Percentiles rank a stretch among this genome's conserved stretches.
phyloP scores from a whole-genome alignment of 2,797 vertebrate species.

The Cuniculus paca region DNA sequence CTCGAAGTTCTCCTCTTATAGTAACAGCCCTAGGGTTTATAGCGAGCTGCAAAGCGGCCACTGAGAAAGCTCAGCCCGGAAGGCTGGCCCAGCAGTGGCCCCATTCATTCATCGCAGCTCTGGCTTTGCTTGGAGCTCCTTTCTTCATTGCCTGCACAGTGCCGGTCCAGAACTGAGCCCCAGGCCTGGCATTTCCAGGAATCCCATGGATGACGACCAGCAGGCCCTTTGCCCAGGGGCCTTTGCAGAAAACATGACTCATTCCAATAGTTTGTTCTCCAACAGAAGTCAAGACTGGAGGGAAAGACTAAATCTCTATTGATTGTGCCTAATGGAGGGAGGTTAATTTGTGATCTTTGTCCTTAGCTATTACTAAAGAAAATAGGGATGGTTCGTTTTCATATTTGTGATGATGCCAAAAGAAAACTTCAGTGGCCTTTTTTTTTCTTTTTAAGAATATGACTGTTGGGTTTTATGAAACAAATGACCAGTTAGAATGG shows the following conservation, averaged over 20 bases:
- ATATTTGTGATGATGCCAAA: slow-evolving; percentile 80
- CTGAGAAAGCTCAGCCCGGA: slow-evolving; percentile 48
- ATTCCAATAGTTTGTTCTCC: slow-evolving; percentile 80
- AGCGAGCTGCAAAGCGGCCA: slow-evolving; percentile 68
- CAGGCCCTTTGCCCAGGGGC: slow-evolving; percentile 81
- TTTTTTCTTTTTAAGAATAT: slow-evolving; percentile 56
- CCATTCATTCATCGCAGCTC: slow-evolving; percentile 84
- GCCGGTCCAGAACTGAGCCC: slow-evolving; percentile 62
- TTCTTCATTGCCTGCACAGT: slow-evolving; percentile 84
- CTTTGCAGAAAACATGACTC: slow-evolving; percentile 78
- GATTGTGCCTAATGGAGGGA: slow-evolving; percentile 84
- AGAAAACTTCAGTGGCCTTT: slow-evolving; percentile 62
- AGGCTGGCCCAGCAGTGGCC: slow-evolving; percentile 72
- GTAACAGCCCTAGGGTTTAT: slow-evolving; percentile 61
- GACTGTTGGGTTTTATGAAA: slow-evolving; percentile 8
- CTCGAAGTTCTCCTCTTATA: slow-evolving; percentile 76
- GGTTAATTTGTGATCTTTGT: slow-evolving; percentile 83
- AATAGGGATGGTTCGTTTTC: slow-evolving; percentile 4
- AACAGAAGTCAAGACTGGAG: slow-evolving; percentile 77
- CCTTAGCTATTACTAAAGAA: slow-evolving; percentile 79
- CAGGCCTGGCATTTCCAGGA: slow-evolving; percentile 66
- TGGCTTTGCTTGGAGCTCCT: slow-evolving; percentile 80
- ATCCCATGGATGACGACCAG: slow-evolving; percentile 68
- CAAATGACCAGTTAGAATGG: neutral
- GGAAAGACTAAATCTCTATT: slow-evolving; percentile 78